Evolutionary conservation across 2,113 vertebrate species (phyloP).

Genomic region (Cyprinodon variegatus): DNA sequence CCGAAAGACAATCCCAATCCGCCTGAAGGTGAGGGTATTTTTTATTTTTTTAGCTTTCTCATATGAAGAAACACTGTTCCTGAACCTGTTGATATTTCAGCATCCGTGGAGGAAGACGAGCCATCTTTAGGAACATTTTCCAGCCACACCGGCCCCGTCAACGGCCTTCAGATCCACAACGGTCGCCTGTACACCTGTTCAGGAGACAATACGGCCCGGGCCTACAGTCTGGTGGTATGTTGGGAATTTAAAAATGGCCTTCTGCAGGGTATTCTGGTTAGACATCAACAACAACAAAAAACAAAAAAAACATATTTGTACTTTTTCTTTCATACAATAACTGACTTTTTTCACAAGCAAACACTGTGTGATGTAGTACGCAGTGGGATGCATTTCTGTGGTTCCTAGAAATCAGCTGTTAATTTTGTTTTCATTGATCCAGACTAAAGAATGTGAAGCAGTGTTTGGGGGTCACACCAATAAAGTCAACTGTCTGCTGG

Average conservation of each 20-base stretch:
- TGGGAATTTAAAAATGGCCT: background rate
- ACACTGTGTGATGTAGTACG: too few species aligned
- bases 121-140: constrained; percentile 87
- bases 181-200: constrained; percentile 92
- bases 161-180: constrained; percentile 89
- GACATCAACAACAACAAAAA: too few species aligned
- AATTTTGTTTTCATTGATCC: background rate
- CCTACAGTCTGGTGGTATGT: constrained; percentile 85
- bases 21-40: constrained; percentile 76
- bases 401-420: background rate
- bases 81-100: constrained; percentile 52
- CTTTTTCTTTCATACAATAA: background rate
- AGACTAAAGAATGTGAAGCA: constrained; percentile 87
- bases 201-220: constrained; percentile 91
- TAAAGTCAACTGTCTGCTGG: constrained; percentile 93
- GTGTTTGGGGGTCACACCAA: constrained; percentile 91
- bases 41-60: background rate
- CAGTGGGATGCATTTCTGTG: too few species aligned
- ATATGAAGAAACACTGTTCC: background rate
- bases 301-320: too few species aligned
- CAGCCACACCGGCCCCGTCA: constrained; percentile 88
- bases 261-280: too few species aligned
- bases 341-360: background rate
- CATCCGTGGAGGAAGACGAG: constrained; percentile 84
- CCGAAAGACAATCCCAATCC: constrained; percentile 72